Percentiles rank a stretch among this genome's conserved stretches.
Conservation (phyloP, 2,113 vertebrate genomes). For the Nyctereutes procyonoides region DNA sequence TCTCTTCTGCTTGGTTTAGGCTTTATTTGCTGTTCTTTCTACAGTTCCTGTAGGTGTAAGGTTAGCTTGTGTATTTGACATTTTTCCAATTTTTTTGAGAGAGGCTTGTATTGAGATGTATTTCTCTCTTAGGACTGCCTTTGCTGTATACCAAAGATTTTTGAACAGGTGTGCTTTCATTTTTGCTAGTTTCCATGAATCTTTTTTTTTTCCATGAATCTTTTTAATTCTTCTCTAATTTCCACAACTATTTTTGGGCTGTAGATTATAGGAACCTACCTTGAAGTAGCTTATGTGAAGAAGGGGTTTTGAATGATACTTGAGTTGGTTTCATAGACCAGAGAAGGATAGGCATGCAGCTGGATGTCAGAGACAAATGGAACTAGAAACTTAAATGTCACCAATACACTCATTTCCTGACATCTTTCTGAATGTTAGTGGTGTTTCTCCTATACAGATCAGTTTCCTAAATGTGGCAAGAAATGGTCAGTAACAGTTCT, state of each 20-base stretch:
- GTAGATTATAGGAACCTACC: not conserved
- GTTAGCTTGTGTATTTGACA: no score
- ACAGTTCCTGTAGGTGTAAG: no score
- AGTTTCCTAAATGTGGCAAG: not conserved
- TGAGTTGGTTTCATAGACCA: not conserved
- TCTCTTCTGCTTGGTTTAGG: no score
- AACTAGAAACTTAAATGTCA: not conserved
- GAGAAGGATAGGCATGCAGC: not conserved
- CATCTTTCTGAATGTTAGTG: not conserved
- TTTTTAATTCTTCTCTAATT: no score
- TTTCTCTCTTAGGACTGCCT: no score
- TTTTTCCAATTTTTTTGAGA: no score
- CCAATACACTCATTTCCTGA: not conserved
- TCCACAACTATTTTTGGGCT: not conserved
- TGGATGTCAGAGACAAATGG: not conserved
- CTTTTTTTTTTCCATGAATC: no score
- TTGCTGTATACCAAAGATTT: no score
- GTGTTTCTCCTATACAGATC: not conserved
- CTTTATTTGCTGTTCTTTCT: no score
- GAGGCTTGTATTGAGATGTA: no score
- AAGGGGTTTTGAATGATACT: not conserved
- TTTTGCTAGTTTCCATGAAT: no score
- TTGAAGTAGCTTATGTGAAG: slow-evolving; percentile 21
- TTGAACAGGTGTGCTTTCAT: no score
- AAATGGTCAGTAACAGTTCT: not conserved